Evolutionary conservation across 2,113 vertebrate genomes (phyloP), one percentile per base, ranked within the genome.

Genomic region (Sphyrna mokarran): DNA sequence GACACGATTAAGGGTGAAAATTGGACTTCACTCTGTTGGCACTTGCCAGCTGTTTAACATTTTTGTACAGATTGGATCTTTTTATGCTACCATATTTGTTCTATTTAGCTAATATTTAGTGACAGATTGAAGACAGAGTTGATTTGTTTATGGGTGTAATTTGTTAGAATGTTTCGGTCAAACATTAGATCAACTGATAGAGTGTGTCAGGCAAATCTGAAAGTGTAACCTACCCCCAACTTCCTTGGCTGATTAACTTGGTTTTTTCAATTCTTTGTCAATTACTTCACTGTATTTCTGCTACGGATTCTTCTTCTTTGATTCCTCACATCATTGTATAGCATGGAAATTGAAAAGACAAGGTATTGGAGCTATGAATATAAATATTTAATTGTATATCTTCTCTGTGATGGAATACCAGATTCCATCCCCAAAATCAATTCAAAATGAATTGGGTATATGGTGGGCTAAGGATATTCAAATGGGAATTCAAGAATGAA

Each of bases 261-360:
- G 69, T 95, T 70, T 48, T 95, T 95, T 54, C 68, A 95, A 54
- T 95, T 76, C 68, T 95, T 76, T 95, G 69, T 33, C 94, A 95
- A 95, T 95, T 95, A 76, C 69, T 69, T 70, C 37, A 54, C 26
- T 95, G 26, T 13, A 26, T 95, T 95, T 95, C 43, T 48, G 66
- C 63, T 26, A 29, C 37, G 48, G 93, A 48, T 26, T 95, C 93
- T 76, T 76, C 1, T 23, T 40, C 69, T 95, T 95, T 94, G 93
- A 94, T 70, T 48, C 69, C 94, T 72, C 69, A 70, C 22, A 76
- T 95, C 40, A 95, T 48, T 76, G 69, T 23, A 33, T 29, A 72
- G 94, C 94, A 76, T 95, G 69, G 68, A 95, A 95, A 95, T 95
- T 72, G 68, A 95, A 95, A 72, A 72, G 94, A 76, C 94, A 70